These are phyloP conservation scores for Drosophila arawakana DNA, from an alignment of 1,140 invertebrate genomes.

Conservation along the genomic window DNA sequence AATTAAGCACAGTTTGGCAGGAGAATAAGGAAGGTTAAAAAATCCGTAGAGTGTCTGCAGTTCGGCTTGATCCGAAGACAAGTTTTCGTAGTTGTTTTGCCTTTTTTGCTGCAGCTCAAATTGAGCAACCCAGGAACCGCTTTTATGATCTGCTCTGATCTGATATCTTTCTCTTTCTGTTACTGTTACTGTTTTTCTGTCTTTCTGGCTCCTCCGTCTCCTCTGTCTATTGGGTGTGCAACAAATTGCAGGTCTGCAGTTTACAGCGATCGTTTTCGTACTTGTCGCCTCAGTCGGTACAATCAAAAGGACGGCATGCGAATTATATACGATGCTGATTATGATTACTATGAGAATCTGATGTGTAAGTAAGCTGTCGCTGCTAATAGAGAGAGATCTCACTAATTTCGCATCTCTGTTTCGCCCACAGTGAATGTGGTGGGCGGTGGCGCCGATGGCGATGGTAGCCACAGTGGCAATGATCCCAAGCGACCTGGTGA, in stretches of 20 bases:
- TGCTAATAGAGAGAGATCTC: conserved; percentile 47
- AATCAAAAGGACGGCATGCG: conserved; percentile 95
- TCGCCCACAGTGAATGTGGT: conserved; percentile 74
- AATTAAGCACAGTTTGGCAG: too few relatives aligned
- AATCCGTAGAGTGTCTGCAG: too few relatives aligned
- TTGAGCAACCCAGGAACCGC: conserved; percentile 23
- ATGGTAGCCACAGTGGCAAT: conserved; percentile 69
- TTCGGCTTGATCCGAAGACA: background rate
- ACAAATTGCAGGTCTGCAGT: conserved; percentile 89
- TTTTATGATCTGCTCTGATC: conserved; percentile 21
- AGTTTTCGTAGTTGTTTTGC: conserved; percentile 19
- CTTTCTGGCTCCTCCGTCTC: background rate
- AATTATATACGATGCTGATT: conserved; percentile 94
- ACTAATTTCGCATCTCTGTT: conserved; percentile 27
- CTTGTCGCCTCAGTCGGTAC: conserved; percentile 93
- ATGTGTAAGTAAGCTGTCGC: conserved; percentile 89
- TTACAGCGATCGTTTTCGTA: conserved; percentile 93
- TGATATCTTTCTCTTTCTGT: conserved; percentile 19
- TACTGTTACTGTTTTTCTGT: background rate
- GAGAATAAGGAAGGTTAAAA: too few relatives aligned
- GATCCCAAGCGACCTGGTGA: conserved; percentile 67
- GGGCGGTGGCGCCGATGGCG: conserved; percentile 77
- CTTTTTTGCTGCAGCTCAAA: background rate
- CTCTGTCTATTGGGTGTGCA: conserved; percentile 17
- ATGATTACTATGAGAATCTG: conserved; percentile 96